Evolutionary conservation across 2,113 vertebrate species (phyloP), one percentile per base, ranked within the genome.

Genomic region (Strigops habroptila): DNA sequence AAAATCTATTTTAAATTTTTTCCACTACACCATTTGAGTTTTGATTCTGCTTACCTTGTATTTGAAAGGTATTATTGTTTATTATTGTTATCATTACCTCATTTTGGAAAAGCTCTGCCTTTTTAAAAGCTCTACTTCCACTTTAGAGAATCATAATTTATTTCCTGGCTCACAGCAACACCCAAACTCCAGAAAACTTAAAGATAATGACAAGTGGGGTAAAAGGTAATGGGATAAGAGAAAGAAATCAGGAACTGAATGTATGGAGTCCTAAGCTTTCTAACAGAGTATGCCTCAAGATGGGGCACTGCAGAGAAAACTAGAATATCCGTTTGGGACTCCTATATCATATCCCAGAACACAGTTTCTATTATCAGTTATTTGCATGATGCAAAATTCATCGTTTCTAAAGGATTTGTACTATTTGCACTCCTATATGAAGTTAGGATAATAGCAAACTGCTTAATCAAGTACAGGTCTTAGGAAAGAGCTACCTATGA

Each of bases 1-100:
- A 98, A 98, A 98, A 97, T 95, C 93, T 95, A 67, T 97, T 95
- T 96, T 92, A 93, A 96, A 96, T 91, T 94, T 97, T 97, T 98
- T 98, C 97, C 96, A 97, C 90, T 94, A 93, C 78, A 83, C 84
- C 74, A 77, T 83, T 94, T 93, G 69, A 92, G 55, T 95, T 97
- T 97, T 95, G 97, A 97, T 94, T 90, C 84, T 78, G 90, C 92
- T 64, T 79, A 73, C 3, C 14, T 57, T 35, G 33, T 83, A 35
- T 43, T 81, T 87, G 52, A 91, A 33, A 94, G 51, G 53, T 23
- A 30, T 55, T 55, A 31, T 33, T 55, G 53, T 92, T 94, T 96
- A 51, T 81, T 89, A 67, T 83, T 88, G 41, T 77, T 64, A 55
- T 35, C 3, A n/a, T 51, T 68, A 30, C 13, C 25, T 75, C 18